Evolutionary conservation across 2,113 vertebrate species (phyloP), one percentile per base, ranked within the genome.

Genomic region (Marmota monax): DNA sequence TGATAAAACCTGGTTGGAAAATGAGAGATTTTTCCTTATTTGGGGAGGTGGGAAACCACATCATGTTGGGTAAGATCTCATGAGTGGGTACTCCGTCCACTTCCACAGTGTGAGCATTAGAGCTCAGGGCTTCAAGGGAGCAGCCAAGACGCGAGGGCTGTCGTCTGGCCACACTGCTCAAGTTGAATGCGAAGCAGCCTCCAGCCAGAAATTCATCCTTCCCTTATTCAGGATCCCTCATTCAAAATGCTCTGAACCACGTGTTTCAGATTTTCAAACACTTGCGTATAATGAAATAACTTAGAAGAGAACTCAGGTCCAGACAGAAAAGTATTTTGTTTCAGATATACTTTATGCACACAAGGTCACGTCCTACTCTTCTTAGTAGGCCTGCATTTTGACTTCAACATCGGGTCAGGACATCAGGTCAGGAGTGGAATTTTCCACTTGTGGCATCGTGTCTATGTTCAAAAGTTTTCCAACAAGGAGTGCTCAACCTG

Each of bases 61-160:
- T 37, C n/a, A n/a, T 34, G 16, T 39, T 74, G 9, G 34, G 20
- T 32, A 42, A 74, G 2, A 5, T 29, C 48, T 73, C 37, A 20
- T 2, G 1, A 25, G 6, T 20, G 32, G 25, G 4, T 20, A 27
- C 9, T n/a, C 32, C 10, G 20, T 53, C 58, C 4, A 78, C 67
- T 32, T 93, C 39, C n/a, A 2, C 1, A 8, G 8, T 8, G 74
- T 14, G 76, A 45, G 20, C 39, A 70, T 80, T 84, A 34, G 27
- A 8, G 13, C 4, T 23, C 32, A 3, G 0, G 16, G 37, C 22
- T 5, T 16, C 2, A 23, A 25, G 7, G 1, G 1, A 63, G 61
- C 23, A 27, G 25, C 20, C 1, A 23, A 23, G 58, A 22, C 58
- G 0, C 22, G 2, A 61, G 22, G 22, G 22, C 22, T 9, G 2